Base-by-base conservation (phyloP, 2,113 vertebrate species). In the Redunca redunca region DNA sequence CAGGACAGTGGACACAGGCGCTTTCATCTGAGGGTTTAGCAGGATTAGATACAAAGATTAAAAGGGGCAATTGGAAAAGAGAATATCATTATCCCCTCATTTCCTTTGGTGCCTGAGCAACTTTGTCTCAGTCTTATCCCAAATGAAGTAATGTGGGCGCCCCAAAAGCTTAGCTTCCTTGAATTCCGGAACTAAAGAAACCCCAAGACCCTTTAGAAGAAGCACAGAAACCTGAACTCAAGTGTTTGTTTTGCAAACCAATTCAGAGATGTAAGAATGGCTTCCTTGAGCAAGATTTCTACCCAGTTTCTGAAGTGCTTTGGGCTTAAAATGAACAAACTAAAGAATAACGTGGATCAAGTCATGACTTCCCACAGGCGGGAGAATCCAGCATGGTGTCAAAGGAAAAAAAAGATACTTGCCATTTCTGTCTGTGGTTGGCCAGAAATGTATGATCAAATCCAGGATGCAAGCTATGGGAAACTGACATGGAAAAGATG, bases 21-120 rank as follows among this genome's bases (percentile, higher is more conserved):
- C 80, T 97, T 96, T 96, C 40, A 77, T 95, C 13, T 67, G 64
- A 55, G 55, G 81, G 48, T 77, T 96, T 94, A 95, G 96, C 23
- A 82, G 95, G 95, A 97, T 97, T 98, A 96, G 89, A 95, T 58
- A 67, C 15, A 88, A 97, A 97, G 94, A 98, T 98, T 93, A 95
- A 96, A 98, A 67, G 36, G 60, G 26, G 8, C 28, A 55, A n/a
- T 48, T 93, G 52, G 46, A 89, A 80, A 85, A 95, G 77, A 95
- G 28, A 93, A 96, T 83, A 13, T 36, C 82, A 89, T 96, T 95
- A 96, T 97, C 82, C 77, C 23, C 53, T 94, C 86, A 90, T 94
- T 98, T 98, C 96, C 96, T 93, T 89, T 97, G 94, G 96, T 97
- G 36, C 55, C 48, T n/a, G 10, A 90, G n/a, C 28, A 77, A 91